phyloP scores from a whole-genome alignment of 2,888 invertebrate species.

The Hedya salicella region DNA sequence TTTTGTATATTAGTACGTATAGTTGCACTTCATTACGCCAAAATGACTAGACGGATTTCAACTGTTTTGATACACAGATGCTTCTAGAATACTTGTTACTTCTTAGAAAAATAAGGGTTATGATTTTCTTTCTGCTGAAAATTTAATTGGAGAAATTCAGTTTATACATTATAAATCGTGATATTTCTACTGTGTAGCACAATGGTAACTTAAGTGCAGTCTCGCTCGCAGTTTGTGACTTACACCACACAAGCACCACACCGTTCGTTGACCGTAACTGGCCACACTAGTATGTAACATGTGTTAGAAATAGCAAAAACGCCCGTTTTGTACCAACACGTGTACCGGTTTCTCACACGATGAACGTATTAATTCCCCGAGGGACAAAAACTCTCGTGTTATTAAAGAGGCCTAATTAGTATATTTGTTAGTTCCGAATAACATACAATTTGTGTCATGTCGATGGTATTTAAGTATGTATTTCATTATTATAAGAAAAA shows the following conservation, averaged over 20 bases:
- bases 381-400: slow-evolving; percentile 27
- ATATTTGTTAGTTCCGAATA: slow-evolving; percentile 16
- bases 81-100: too few relatives aligned
- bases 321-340: slow-evolving; percentile 45
- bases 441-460: slow-evolving; percentile 3
- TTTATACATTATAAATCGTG: too few relatives aligned
- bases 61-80: too few relatives aligned
- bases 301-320: slow-evolving; percentile 58
- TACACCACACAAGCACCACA: slow-evolving; percentile 48
- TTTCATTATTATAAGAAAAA: background rate
- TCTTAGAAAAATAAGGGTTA: too few relatives aligned
- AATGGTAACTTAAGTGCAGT: too few relatives aligned
- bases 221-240: slow-evolving; percentile 9
- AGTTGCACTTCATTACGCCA: too few relatives aligned
- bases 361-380: slow-evolving; percentile 13
- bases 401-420: slow-evolving; percentile 21
- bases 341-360: slow-evolving; percentile 17
- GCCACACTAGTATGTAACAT: slow-evolving; percentile 58
- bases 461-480: background rate
- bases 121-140: too few relatives aligned
- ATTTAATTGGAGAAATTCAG: too few relatives aligned
- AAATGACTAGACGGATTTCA: too few relatives aligned
- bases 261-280: slow-evolving; percentile 72
- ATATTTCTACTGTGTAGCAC: too few relatives aligned
- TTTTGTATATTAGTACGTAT: too few relatives aligned